phyloP scores from a whole-genome alignment of 92 coral and sea anemone genomes.

The Montipora capitata region DNA sequence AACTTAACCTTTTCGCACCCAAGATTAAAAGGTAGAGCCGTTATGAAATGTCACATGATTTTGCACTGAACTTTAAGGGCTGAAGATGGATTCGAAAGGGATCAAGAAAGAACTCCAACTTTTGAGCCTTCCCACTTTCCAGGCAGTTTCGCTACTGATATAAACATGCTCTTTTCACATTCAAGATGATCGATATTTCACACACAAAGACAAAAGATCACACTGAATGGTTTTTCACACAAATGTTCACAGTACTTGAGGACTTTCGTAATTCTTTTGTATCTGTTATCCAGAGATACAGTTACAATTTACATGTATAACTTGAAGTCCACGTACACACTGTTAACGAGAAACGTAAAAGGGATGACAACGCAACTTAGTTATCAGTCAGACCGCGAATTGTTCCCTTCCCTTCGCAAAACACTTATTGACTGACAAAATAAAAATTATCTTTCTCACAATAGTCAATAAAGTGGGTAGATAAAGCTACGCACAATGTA shows the following conservation, averaged over 20 bases:
- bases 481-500: neutral
- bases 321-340: too few relatives aligned
- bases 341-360: too few relatives aligned
- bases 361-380: too few relatives aligned
- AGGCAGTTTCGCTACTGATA: neutral
- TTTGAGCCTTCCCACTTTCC: neutral
- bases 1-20: neutral
- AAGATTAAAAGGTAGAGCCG: neutral
- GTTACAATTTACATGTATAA: too few relatives aligned
- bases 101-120: neutral
- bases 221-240: neutral
- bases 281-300: too few relatives aligned
- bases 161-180: neutral
- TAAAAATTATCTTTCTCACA: neutral
- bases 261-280: too few relatives aligned
- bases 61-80: too few relatives aligned
- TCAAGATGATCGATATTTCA: neutral
- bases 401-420: neutral
- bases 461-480: neutral
- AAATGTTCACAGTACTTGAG: neutral
- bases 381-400: too few relatives aligned
- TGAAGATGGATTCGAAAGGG: neutral
- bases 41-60: too few relatives aligned
- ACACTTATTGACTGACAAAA: neutral
- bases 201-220: too few relatives aligned